These are phyloP conservation scores for Astreopora myriophthalma DNA, from an alignment of 64 coral and sea anemone species.

Conservation along the genomic window DNA sequence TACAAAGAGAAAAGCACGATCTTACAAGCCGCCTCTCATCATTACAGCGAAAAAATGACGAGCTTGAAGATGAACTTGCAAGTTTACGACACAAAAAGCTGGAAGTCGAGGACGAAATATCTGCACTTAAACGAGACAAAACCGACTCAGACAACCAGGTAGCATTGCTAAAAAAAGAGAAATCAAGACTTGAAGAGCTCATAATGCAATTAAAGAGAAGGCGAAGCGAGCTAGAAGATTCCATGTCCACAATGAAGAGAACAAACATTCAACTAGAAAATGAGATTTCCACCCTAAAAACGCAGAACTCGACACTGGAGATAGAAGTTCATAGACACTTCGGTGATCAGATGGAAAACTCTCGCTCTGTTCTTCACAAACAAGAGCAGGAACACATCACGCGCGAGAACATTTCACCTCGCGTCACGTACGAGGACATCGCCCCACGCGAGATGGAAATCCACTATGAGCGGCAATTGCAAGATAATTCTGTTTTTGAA, in stretches of 20 bases:
- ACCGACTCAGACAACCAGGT: constrained; percentile 87
- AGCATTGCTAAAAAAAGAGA: constrained; percentile 62
- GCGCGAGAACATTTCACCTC: neutral
- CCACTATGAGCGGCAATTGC: neutral
- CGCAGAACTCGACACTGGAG: constrained; percentile 61
- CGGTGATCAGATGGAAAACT: neutral
- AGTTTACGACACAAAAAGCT: constrained; percentile 77
- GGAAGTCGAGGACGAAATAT: constrained; percentile 94
- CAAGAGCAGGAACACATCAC: neutral
- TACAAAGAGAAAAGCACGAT: constrained; percentile 81
- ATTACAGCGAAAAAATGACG: constrained; percentile 81
- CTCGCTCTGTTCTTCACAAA: neutral
- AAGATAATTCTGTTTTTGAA: neutral
- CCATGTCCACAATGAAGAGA: constrained; percentile 66
- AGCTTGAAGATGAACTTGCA: constrained; percentile 85
- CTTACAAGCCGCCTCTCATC: constrained; percentile 64
- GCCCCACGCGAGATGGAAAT: neutral
- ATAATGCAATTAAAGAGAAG: constrained; percentile 66
- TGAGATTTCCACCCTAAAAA: constrained; percentile 77
- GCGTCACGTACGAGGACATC: neutral
- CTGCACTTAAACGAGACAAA: constrained; percentile 90
- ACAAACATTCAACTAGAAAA: constrained; percentile 80
- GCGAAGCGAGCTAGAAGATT: constrained; percentile 66
- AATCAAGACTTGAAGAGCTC: constrained; percentile 69
- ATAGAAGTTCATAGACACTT: constrained; percentile 36